Evolutionary conservation across 2,113 vertebrate species (phyloP).

Genomic region (Noturus placidus): DNA sequence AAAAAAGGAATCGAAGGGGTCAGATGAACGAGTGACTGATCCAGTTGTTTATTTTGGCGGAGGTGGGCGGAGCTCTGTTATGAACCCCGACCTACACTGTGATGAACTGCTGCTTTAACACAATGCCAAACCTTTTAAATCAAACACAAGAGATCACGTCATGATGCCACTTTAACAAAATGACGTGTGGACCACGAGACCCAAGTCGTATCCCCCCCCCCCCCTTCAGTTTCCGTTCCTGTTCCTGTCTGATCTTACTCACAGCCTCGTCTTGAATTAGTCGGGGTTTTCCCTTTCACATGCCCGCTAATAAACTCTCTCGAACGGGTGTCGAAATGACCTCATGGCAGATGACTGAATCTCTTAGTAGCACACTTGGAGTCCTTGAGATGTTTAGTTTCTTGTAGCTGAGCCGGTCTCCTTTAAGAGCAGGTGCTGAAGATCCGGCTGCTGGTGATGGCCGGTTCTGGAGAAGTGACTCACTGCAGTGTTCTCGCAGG

Average conservation of each 20-base stretch:
- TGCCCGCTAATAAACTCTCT: neutral
- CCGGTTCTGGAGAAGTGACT: constrained; percentile 14
- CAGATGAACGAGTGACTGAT: neutral
- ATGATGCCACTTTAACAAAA: neutral
- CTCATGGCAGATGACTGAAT: neutral
- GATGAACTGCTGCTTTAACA: neutral
- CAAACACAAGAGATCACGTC: neutral
- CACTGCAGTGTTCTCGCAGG: constrained; percentile 31
- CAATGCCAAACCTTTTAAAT: neutral
- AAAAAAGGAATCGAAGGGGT: neutral
- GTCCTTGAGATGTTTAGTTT: neutral
- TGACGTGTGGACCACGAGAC: neutral
- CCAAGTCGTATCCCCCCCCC: too few species aligned
- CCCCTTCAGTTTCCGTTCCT: neutral
- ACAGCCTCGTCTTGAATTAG: neutral
- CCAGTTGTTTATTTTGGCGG: neutral
- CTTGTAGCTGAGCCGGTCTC: neutral
- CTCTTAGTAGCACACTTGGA: neutral
- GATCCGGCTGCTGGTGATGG: neutral
- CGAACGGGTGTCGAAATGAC: neutral
- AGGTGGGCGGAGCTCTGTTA: neutral
- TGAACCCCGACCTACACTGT: neutral
- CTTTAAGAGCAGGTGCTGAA: constrained; percentile 36
- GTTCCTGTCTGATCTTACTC: neutral
- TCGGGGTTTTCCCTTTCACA: neutral